phyloP scores from a whole-genome alignment of 1,140 invertebrate genomes.

The Trinorchestia longiramus region DNA sequence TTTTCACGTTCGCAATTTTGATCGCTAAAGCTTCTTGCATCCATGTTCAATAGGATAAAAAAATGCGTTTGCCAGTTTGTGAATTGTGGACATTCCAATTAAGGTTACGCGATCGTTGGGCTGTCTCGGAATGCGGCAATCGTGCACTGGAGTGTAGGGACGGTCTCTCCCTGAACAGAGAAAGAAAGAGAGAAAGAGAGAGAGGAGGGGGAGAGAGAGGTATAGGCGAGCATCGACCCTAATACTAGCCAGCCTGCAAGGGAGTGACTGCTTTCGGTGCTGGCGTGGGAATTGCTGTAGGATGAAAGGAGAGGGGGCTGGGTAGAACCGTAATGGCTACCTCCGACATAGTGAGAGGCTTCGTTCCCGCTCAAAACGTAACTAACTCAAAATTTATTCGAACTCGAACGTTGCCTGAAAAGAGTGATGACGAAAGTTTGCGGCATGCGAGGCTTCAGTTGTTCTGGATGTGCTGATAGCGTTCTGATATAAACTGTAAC shows the following conservation, averaged over 20 bases:
- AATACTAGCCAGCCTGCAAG: neutral
- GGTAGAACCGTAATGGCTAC: neutral
- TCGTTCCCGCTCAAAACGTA: neutral
- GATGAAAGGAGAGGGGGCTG: neutral
- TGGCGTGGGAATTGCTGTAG: conserved; percentile 27
- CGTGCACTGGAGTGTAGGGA: conserved; percentile 30
- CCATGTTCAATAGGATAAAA: neutral
- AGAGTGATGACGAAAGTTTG: neutral
- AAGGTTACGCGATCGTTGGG: neutral
- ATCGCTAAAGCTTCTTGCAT: neutral
- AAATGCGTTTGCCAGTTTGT: neutral
- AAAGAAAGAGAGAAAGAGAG: conserved; percentile 12
- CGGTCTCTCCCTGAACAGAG: conserved; percentile 18
- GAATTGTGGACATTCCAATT: conserved; percentile 39
- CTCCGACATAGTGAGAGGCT: neutral
- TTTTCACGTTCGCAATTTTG: neutral
- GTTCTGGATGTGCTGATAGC: no score
- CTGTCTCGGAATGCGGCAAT: neutral
- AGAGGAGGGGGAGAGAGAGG: neutral
- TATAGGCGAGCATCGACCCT: conserved; percentile 28
- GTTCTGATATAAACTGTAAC: no score
- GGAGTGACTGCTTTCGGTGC: conserved; percentile 10
- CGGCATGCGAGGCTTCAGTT: neutral
- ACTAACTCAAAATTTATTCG: neutral
- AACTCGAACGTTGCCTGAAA: neutral